Conservation (phyloP, 2,113 vertebrate genomes). For the Ictalurus punctatus region DNA sequence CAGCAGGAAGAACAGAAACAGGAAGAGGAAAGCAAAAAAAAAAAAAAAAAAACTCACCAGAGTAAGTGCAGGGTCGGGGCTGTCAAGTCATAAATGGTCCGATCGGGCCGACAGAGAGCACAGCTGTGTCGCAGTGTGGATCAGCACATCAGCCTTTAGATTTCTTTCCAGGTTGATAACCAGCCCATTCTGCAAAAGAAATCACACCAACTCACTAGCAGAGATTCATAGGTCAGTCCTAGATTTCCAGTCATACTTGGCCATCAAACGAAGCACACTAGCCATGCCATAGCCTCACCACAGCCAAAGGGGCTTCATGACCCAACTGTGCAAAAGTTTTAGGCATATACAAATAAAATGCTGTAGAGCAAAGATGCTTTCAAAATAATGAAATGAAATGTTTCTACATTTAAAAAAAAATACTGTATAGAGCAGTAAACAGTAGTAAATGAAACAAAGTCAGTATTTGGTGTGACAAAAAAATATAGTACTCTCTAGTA, state of each 20-base stretch:
- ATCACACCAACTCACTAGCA: conserved; percentile 33
- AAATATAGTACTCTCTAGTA: too few species aligned
- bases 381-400: too few species aligned
- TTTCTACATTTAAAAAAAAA: too few species aligned
- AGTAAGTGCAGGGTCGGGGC: conserved; percentile 55
- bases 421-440: too few species aligned
- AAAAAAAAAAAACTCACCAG: conserved; percentile 62
- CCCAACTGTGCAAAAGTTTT: conserved; percentile 1
- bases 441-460: too few species aligned
- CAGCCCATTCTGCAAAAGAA: conserved; percentile 68
- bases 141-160: conserved; percentile 73
- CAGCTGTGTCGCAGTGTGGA: conserved; percentile 50
- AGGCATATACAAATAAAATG: background rate
- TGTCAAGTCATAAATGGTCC: conserved; percentile 70
- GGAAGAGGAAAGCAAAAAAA: background rate
- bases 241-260: conserved; percentile 28
- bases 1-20: conserved; percentile 28
- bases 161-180: conserved; percentile 69
- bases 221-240: conserved; percentile 2
- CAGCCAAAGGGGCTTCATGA: conserved; percentile 16
- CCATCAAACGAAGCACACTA: conserved; percentile 22
- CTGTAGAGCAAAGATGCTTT: too few species aligned
- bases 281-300: conserved; percentile 26
- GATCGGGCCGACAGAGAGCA: conserved; percentile 41
- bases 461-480: too few species aligned